Percentiles rank a stretch among this genome's conserved stretches.
Evolutionary conservation across 2,797 vertebrate genomes (phyloP).

Genomic region (Poeciliopsis turneri): DNA sequence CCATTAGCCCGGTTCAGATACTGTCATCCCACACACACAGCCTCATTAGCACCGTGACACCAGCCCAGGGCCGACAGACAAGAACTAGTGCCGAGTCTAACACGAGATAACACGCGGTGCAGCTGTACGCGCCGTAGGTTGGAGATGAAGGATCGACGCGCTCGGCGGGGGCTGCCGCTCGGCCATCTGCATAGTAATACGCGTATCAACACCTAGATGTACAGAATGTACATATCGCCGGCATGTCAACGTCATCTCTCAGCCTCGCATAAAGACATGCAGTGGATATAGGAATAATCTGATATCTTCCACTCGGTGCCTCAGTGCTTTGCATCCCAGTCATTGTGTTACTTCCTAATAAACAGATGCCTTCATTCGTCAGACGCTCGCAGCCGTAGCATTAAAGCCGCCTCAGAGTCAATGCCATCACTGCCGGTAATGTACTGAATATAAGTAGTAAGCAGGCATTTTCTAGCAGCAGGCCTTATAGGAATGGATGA

Average conservation of each 20-base stretch:
- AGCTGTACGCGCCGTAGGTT: slow-evolving; percentile 50
- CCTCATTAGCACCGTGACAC: slow-evolving; percentile 74
- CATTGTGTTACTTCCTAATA: slow-evolving; percentile 68
- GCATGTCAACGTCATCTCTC: slow-evolving; percentile 58
- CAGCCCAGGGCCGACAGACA: slow-evolving; percentile 67
- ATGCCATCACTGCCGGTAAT: slow-evolving; percentile 48
- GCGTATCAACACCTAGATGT: slow-evolving; percentile 67
- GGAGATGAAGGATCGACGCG: slow-evolving; percentile 67
- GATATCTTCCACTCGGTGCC: slow-evolving; percentile 50
- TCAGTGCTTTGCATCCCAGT: slow-evolving; percentile 56
- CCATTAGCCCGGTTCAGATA: slow-evolving; percentile 80
- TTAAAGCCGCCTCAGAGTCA: slow-evolving; percentile 60
- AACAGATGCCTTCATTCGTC: slow-evolving; percentile 71
- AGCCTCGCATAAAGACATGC: slow-evolving; percentile 41
- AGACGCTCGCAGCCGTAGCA: slow-evolving; percentile 56
- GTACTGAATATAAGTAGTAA: slow-evolving; percentile 45
- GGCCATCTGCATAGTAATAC: slow-evolving; percentile 69
- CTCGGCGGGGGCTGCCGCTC: slow-evolving; percentile 28
- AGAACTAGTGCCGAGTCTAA: slow-evolving; percentile 73
- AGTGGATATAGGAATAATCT: slow-evolving; percentile 66
- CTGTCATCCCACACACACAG: slow-evolving; percentile 77
- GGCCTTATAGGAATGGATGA: slow-evolving; percentile 7
- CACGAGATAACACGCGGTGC: slow-evolving; percentile 67
- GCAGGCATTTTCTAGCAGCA: slow-evolving; percentile 22
- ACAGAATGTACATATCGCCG: slow-evolving; percentile 60